Evolutionary conservation across 2,113 vertebrate genomes (phyloP).

Genomic region (sheep (Ovis aries)): DNA sequence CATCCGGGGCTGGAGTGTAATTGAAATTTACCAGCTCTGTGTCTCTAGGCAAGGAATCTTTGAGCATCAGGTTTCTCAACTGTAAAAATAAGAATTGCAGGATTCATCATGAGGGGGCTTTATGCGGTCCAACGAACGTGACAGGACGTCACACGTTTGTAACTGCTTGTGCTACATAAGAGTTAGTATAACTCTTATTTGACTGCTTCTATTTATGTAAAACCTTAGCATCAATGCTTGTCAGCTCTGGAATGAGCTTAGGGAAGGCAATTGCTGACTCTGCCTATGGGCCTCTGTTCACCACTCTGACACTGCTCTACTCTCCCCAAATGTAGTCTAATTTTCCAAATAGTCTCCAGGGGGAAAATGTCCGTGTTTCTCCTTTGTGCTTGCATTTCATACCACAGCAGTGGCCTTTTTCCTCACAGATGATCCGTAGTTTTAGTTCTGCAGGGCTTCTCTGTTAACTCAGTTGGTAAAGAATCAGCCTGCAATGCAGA

Average conservation of each 20-base stretch:
- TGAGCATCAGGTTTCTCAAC: background rate
- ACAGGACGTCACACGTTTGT: background rate
- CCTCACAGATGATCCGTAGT: background rate
- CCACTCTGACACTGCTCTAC: background rate
- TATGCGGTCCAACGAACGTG: background rate
- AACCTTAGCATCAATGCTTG: background rate
- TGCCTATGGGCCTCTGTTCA: background rate
- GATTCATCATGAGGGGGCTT: background rate
- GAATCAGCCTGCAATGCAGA: background rate
- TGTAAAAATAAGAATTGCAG: background rate
- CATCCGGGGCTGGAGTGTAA: background rate
- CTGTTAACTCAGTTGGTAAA: background rate
- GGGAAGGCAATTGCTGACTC: background rate
- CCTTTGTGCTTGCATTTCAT: slow-evolving; percentile 63
- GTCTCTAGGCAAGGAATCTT: background rate
- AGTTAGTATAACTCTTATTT: background rate
- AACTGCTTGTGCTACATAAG: background rate
- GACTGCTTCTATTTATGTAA: background rate
- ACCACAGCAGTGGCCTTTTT: background rate
- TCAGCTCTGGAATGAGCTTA: background rate
- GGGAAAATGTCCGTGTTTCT: slow-evolving; percentile 41
- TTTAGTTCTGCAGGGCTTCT: slow-evolving; percentile 47
- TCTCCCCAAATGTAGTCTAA: background rate
- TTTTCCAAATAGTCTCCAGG: slow-evolving; percentile 60
- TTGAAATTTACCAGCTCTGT: background rate